Base-by-base conservation (phyloP, 2,888 invertebrate species). In the Cordylochernes scorpioides region DNA sequence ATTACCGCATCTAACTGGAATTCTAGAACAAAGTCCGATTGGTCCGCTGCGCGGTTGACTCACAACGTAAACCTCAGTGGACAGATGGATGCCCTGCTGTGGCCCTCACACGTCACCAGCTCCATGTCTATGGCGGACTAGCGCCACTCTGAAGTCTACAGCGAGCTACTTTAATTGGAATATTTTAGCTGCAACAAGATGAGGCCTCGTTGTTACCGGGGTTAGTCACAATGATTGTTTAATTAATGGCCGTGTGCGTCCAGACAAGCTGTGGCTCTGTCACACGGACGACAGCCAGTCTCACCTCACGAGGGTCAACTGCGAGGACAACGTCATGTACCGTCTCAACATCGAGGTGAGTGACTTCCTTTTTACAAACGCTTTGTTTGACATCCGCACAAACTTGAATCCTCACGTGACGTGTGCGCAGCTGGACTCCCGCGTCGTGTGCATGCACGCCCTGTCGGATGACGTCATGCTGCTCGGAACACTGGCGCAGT, bases 401-500 rank as follows among this genome's bases (percentile, higher is more conserved):
- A 25, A 4, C 7, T 25, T 14, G 6, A 4, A 25, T 15, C 14
- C 14, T 19, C 8, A 19, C 8, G n/a, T 19, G n/a, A 22, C 5
- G 14, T 22, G 14, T 22, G 12, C 43, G 3, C 43, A 53, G 54
- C 49, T 58, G 41, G 56, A 58, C 38, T 54, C 56, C 25, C 50
- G 57, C 9, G 49, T 58, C 8, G 50, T 57, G 46, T 55, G 55
- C 29, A 49, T 55, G 37, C 42, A 42, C 30, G 44, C 48, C 5
- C 40, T 55, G 24, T 45, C 45, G 8, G 40, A 46, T 6, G 44
- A 49, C 24, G 45, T 50, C 15, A 45, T 58, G 31, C 45, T 57
- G 14, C 45, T 57, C 30, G 54, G 58, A 14, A 52, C 56, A 8
- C 47, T 59, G 17, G 54, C 57, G 4, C 52, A 53, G 40, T 49